Evolutionary conservation across 2,113 vertebrate species (phyloP).

Genomic region (Ophthalmolycus amberensis): DNA sequence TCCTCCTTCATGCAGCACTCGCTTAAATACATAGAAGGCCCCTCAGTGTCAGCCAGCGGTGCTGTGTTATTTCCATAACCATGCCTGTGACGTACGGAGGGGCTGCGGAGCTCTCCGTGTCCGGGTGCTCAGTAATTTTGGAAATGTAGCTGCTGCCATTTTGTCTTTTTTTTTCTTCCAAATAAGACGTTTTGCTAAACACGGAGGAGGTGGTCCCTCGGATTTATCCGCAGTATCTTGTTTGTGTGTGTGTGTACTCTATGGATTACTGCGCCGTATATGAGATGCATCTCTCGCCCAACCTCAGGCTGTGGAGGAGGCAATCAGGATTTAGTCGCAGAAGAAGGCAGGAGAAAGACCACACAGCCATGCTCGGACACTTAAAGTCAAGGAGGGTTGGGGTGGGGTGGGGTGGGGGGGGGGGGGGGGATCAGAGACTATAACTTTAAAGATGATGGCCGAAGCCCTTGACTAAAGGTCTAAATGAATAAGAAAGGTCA

Average conservation of each 20-base stretch:
- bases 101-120: conserved; percentile 32
- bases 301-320: conserved; percentile 71
- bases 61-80: conserved; percentile 44
- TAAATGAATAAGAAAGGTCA: conserved; percentile 83
- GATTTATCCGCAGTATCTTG: conserved; percentile 67
- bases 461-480: conserved; percentile 83
- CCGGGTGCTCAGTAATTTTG: conserved; percentile 17
- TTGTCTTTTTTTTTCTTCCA: conserved; percentile 71
- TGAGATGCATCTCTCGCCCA: conserved; percentile 69
- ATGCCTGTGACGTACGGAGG: background rate
- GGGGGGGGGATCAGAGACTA: conserved; percentile 70
- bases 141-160: conserved; percentile 52
- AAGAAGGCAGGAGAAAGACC: conserved; percentile 68
- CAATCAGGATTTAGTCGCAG: conserved; percentile 75
- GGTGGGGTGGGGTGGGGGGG: conserved; percentile 21
- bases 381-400: conserved; percentile 68
- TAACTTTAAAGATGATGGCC: conserved; percentile 82
- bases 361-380: conserved; percentile 66
- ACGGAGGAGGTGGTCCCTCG: conserved; percentile 57
- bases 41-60: conserved; percentile 42
- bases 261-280: conserved; percentile 71
- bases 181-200: conserved; percentile 61
- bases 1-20: conserved; percentile 72
- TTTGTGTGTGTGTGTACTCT: conserved; percentile 29
- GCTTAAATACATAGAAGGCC: conserved; percentile 65